Conservation (phyloP, 1,140 invertebrate species). For the Ephestia elutella region DNA sequence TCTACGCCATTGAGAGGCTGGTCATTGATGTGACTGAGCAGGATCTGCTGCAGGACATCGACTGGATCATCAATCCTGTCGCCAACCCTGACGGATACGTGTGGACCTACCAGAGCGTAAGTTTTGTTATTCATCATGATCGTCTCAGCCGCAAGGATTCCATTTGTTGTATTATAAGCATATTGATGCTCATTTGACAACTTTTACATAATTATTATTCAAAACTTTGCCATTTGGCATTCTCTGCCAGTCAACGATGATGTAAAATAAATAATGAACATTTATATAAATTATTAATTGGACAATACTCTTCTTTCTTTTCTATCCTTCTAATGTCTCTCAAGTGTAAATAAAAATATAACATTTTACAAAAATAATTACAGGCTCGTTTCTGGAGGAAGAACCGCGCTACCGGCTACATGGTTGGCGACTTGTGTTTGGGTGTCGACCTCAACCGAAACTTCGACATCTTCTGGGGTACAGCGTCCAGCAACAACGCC, state of each 20-base stretch:
- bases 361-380: constrained; percentile 10
- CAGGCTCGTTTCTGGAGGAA: constrained; percentile 77
- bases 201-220: too few species aligned
- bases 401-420: constrained; percentile 63
- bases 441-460: constrained; percentile 80
- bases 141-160: too few species aligned
- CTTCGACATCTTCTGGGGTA: constrained; percentile 76
- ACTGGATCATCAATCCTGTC: constrained; percentile 70
- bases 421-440: constrained; percentile 44
- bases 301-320: too few species aligned
- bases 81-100: constrained; percentile 75
- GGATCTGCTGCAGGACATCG: constrained; percentile 53
- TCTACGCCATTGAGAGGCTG: constrained; percentile 79
- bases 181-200: too few species aligned
- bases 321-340: too few species aligned
- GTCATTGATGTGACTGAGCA: constrained; percentile 75
- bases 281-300: too few species aligned
- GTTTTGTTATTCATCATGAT: too few species aligned
- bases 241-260: too few species aligned
- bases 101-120: constrained; percentile 47
- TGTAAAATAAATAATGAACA: too few species aligned
- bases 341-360: too few species aligned
- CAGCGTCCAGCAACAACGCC: constrained; percentile 61
- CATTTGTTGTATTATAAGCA: too few species aligned
- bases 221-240: too few species aligned